A percentile compares a stretch with the other conserved stretches of the same genome.
Conservation (phyloP, 2,888 invertebrate genomes). For the Rotaria socialis region DNA sequence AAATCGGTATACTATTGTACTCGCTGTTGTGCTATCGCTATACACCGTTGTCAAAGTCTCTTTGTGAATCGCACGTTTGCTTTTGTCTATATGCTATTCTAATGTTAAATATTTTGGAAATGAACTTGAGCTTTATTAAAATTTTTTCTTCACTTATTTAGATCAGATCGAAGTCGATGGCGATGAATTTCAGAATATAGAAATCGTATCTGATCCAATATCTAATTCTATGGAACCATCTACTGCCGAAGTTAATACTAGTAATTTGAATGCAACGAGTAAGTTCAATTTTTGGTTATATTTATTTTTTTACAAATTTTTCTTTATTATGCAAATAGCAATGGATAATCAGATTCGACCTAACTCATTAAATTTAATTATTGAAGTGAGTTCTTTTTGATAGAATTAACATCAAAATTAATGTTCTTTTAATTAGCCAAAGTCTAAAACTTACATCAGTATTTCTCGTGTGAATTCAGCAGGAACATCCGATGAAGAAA, state of each 20-base stretch:
- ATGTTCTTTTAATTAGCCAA: background rate
- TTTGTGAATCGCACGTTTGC: background rate
- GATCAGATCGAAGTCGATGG: background rate
- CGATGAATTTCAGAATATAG: constrained; percentile 23
- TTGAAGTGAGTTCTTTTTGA: background rate
- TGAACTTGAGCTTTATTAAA: background rate
- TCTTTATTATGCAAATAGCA: background rate
- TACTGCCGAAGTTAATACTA: background rate
- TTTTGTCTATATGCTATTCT: background rate
- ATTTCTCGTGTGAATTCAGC: background rate
- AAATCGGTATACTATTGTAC: background rate
- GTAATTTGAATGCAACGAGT: background rate
- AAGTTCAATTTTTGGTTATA: background rate
- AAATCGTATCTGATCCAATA: background rate
- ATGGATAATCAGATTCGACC: background rate
- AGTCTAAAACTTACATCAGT: background rate
- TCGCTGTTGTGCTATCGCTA: background rate
- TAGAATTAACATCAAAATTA: background rate
- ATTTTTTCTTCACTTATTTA: background rate
- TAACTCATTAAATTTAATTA: background rate
- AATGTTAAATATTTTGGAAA: background rate
- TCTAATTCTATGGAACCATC: background rate
- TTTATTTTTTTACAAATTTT: background rate
- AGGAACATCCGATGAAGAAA: background rate
- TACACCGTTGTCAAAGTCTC: background rate